Conservation (phyloP, 2,113 vertebrate genomes). For the Pterophyllum scalare region DNA sequence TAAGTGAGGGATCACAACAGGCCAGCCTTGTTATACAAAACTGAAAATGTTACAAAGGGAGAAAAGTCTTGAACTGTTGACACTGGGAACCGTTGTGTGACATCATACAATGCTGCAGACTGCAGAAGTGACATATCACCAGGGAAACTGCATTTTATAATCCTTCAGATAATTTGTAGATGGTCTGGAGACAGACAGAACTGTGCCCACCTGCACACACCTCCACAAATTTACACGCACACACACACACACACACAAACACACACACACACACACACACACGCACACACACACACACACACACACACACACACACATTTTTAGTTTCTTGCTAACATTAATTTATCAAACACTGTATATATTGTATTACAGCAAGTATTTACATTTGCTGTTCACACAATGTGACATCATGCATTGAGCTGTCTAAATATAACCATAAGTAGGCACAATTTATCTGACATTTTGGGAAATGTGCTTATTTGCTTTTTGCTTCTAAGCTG, state of each 20-base stretch:
- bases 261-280: too few species aligned
- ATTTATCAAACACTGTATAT: background rate
- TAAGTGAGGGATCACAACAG: background rate
- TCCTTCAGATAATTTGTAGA: background rate
- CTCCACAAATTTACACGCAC: background rate
- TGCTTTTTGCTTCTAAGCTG: background rate
- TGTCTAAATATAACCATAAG: background rate
- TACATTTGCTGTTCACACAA: background rate
- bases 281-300: background rate
- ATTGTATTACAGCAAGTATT: background rate
- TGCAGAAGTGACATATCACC: background rate
- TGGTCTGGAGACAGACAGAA: background rate
- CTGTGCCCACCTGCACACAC: background rate
- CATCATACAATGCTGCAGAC: background rate
- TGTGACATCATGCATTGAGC: background rate
- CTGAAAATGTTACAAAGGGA: background rate
- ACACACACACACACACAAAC: background rate
- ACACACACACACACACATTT: too few species aligned
- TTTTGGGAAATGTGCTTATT: background rate
- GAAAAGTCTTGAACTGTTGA: background rate
- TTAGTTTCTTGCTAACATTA: background rate
- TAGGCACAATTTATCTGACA: background rate
- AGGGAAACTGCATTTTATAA: background rate
- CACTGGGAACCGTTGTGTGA: background rate
- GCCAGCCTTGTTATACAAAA: background rate